These are phyloP conservation scores for Lamproptera curius DNA, from an alignment of 2,888 invertebrate species.

Conservation along the genomic window DNA sequence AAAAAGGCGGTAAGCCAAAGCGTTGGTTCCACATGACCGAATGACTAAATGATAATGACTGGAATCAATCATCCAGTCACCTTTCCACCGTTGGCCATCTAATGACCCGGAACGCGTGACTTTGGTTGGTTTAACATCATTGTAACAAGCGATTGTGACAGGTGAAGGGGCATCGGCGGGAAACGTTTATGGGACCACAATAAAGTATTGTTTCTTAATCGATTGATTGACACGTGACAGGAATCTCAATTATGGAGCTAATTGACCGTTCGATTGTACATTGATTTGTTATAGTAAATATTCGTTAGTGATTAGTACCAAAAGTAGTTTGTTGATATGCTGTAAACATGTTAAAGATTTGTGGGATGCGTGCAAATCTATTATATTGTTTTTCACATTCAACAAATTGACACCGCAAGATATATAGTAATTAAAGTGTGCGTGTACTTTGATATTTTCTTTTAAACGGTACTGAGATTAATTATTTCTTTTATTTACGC, in stretches of 20 bases:
- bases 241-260: neutral
- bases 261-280: conserved; percentile 6
- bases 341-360: too few relatives aligned
- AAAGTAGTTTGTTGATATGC: too few relatives aligned
- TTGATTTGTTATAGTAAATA: too few relatives aligned
- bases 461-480: too few relatives aligned
- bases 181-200: conserved; percentile 22
- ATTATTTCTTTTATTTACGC: too few relatives aligned
- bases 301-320: too few relatives aligned
- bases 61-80: conserved; percentile 59
- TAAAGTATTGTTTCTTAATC: neutral
- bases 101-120: conserved; percentile 53
- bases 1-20: too few relatives aligned
- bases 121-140: conserved; percentile 57
- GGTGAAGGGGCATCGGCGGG: conserved; percentile 41
- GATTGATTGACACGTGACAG: neutral
- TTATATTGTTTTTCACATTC: too few relatives aligned
- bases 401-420: too few relatives aligned
- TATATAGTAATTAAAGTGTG: too few relatives aligned
- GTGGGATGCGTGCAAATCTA: too few relatives aligned
- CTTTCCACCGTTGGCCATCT: conserved; percentile 35
- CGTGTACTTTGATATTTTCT: too few relatives aligned
- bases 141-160: conserved; percentile 38
- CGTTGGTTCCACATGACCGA: conserved; percentile 32
- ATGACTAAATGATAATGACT: conserved; percentile 40